Evolutionary conservation across 1,140 invertebrate genomes (phyloP).

Genomic region (Saxidomus purpurata): DNA sequence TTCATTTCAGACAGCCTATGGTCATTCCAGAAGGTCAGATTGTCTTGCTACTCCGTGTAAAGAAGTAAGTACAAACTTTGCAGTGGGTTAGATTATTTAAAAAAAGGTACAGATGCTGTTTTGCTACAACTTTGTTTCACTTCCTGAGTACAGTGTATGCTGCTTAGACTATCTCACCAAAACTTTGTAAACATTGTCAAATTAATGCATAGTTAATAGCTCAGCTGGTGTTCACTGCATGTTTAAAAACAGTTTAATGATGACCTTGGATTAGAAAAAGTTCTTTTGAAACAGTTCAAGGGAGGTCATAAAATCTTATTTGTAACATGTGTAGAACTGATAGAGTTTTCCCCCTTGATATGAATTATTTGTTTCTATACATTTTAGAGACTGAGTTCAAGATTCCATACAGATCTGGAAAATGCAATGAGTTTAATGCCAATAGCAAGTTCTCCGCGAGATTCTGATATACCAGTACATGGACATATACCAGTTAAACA

Average conservation of each 20-base stretch:
- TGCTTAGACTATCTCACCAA: too few species aligned
- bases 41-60: not conserved
- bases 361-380: not conserved
- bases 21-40: conserved; percentile 25
- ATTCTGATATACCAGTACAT: conserved; percentile 73
- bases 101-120: too few species aligned
- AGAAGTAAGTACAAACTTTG: conserved; percentile 12
- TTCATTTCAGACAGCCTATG: conserved; percentile 53
- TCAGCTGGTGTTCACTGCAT: too few species aligned
- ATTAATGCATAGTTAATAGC: too few species aligned
- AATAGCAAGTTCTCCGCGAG: conserved; percentile 80
- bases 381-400: conserved; percentile 58
- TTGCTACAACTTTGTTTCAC: too few species aligned
- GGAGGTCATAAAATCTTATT: not conserved
- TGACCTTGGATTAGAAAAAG: too few species aligned
- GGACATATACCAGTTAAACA: conserved; percentile 54
- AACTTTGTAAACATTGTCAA: too few species aligned
- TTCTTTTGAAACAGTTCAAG: too few species aligned
- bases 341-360: not conserved
- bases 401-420: conserved; percentile 75
- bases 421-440: conserved; percentile 78
- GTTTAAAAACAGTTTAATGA: too few species aligned
- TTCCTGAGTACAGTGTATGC: too few species aligned
- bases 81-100: too few species aligned
- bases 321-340: not conserved